A percentile compares a stretch with the other conserved stretches of the same genome.
phyloP scores from a whole-genome alignment of 2,888 invertebrate species.

The Pachycephus smyrnensis region DNA sequence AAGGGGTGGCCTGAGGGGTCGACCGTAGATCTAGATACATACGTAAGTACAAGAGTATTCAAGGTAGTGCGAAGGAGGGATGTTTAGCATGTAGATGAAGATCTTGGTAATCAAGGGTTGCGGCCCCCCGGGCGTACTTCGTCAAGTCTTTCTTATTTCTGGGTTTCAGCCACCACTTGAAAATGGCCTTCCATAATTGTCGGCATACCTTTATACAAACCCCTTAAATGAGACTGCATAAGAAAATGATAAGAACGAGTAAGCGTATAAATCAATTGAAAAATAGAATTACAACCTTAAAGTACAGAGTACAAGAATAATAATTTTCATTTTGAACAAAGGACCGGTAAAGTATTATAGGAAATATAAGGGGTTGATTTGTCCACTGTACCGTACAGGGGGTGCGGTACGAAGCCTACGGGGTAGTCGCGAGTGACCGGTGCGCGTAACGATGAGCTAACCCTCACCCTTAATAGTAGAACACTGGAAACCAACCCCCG shows the following conservation, averaged over 20 bases:
- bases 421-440: slow-evolving; percentile 61
- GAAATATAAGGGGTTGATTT: slow-evolving; percentile 54
- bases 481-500: background rate
- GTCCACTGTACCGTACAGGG: slow-evolving; percentile 40
- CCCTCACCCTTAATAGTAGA: slow-evolving; percentile 7
- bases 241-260: background rate
- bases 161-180: slow-evolving; percentile 16
- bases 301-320: background rate
- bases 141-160: slow-evolving; percentile 65
- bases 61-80: slow-evolving; percentile 50
- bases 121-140: slow-evolving; percentile 62
- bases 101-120: slow-evolving; percentile 66
- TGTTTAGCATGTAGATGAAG: slow-evolving; percentile 67
- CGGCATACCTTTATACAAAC: background rate
- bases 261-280: background rate
- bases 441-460: slow-evolving; percentile 59
- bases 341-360: background rate
- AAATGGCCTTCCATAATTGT: background rate
- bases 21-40: slow-evolving; percentile 63
- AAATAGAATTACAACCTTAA: background rate
- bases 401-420: slow-evolving; percentile 25
- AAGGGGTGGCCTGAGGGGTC: slow-evolving; percentile 17
- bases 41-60: slow-evolving; percentile 65
- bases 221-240: background rate
- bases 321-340: background rate